A percentile compares a stretch with the other conserved stretches of the same genome.
Conservation (phyloP, 2,888 invertebrate species). For the Pilophorus perplexus region DNA sequence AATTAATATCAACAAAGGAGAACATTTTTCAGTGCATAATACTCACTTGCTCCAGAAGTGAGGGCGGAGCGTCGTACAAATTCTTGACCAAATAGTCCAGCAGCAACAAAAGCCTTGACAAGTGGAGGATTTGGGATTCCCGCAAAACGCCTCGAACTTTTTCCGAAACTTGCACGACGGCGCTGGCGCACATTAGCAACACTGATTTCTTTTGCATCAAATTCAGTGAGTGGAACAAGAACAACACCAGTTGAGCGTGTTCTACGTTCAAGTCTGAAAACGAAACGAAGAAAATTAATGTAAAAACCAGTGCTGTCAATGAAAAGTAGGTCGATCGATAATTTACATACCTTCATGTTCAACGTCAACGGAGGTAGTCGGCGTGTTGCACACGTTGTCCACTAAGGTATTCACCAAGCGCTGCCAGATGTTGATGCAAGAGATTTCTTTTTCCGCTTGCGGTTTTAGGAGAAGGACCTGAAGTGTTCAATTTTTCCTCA, state of each 20-base stretch:
- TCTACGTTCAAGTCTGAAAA: conserved; percentile 85
- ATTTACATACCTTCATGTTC: conserved; percentile 69
- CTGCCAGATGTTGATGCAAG: conserved; percentile 89
- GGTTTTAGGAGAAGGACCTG: conserved; percentile 73
- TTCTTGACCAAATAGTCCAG: conserved; percentile 94
- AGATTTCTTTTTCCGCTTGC: conserved; percentile 82
- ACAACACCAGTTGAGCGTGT: conserved; percentile 88
- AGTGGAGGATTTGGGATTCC: conserved; percentile 72
- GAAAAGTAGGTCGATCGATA: too few relatives aligned
- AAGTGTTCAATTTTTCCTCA: not conserved
- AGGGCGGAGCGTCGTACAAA: conserved; percentile 87
- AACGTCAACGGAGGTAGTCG: conserved; percentile 59
- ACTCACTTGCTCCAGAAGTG: conserved; percentile 69
- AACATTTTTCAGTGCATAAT: too few relatives aligned
- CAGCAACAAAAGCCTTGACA: conserved; percentile 78
- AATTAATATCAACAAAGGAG: too few relatives aligned
- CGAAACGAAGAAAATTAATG: not conserved
- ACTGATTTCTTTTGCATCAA: conserved; percentile 96
- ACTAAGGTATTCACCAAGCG: conserved; percentile 83
- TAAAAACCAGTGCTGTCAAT: too few relatives aligned
- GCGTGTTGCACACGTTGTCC: conserved; percentile 72
- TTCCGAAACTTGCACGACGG: conserved; percentile 56
- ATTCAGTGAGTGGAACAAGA: conserved; percentile 90
- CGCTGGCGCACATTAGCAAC: conserved; percentile 76
- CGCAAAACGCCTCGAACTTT: conserved; percentile 55